Evolutionary conservation across 2,113 vertebrate genomes (phyloP).

Genomic region (Pogonocichla stellata): DNA sequence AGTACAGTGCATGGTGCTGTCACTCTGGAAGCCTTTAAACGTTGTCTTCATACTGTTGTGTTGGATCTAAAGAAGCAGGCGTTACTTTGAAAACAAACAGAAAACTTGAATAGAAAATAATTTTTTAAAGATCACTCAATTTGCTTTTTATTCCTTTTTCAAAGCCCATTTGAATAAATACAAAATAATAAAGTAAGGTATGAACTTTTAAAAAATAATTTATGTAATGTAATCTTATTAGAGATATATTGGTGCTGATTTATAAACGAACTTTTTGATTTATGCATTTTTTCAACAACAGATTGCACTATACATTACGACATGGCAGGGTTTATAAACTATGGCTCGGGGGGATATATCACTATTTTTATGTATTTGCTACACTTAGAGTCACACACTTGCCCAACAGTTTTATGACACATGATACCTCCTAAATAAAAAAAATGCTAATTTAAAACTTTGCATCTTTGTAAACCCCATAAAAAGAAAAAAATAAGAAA

Average conservation of each 20-base stretch:
- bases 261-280: conserved; percentile 76
- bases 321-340: conserved; percentile 77
- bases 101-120: conserved; percentile 77
- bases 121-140: conserved; percentile 67
- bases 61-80: conserved; percentile 60
- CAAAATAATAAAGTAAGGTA: conserved; percentile 54
- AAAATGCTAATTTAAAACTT: neutral
- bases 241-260: conserved; percentile 71
- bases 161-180: conserved; percentile 68
- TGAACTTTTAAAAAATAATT: conserved; percentile 71
- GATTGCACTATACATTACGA: conserved; percentile 81
- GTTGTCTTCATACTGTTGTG: conserved; percentile 71
- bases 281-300: conserved; percentile 74
- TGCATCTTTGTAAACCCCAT: conserved; percentile 69
- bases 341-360: conserved; percentile 68
- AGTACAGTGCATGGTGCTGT: conserved; percentile 92
- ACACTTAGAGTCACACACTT: conserved; percentile 60
- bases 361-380: conserved; percentile 75
- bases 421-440: conserved; percentile 64
- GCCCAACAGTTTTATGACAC: conserved; percentile 67
- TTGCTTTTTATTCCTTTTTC: conserved; percentile 67
- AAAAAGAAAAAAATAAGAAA: neutral
- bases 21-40: conserved; percentile 72
- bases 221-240: conserved; percentile 74
- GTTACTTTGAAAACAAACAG: conserved; percentile 63